A percentile compares a stretch with the other conserved stretches of the same genome.
These are phyloP conservation scores for Oceanodroma tethys DNA, from an alignment of 2,113 vertebrate species.

Conservation along the genomic window DNA sequence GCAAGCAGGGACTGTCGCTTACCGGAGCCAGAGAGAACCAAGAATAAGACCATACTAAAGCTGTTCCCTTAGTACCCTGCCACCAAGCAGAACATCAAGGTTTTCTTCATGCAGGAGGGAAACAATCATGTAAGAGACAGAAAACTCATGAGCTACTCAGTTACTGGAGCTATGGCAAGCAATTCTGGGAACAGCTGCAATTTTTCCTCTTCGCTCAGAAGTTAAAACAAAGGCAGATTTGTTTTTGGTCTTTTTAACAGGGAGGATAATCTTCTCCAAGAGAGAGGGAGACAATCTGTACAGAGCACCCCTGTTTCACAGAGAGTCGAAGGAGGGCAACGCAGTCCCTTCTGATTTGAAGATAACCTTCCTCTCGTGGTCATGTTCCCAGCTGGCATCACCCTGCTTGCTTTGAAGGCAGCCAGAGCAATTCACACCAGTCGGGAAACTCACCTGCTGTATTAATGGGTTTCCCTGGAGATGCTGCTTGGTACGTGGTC, in stretches of 20 bases:
- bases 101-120: background rate
- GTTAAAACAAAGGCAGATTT: background rate
- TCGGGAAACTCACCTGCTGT: background rate
- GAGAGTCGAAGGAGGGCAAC: background rate
- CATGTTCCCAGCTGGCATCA: background rate
- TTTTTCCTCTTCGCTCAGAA: background rate
- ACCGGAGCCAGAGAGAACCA: background rate
- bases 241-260: background rate
- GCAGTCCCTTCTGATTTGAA: background rate
- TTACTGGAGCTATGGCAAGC: background rate
- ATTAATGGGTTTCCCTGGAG: background rate
- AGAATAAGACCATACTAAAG: background rate
- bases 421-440: background rate
- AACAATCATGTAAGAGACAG: background rate
- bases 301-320: background rate
- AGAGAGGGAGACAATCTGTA: background rate
- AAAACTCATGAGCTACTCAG: background rate
- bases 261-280: background rate
- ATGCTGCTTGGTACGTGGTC: background rate
- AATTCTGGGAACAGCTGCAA: background rate
- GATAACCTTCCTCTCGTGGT: background rate
- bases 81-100: background rate
- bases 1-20: background rate
- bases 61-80: background rate
- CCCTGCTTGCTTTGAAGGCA: background rate